These are phyloP conservation scores for Cyclargus thomasi DNA, from an alignment of 1,140 invertebrate species.

Conservation along the genomic window DNA sequence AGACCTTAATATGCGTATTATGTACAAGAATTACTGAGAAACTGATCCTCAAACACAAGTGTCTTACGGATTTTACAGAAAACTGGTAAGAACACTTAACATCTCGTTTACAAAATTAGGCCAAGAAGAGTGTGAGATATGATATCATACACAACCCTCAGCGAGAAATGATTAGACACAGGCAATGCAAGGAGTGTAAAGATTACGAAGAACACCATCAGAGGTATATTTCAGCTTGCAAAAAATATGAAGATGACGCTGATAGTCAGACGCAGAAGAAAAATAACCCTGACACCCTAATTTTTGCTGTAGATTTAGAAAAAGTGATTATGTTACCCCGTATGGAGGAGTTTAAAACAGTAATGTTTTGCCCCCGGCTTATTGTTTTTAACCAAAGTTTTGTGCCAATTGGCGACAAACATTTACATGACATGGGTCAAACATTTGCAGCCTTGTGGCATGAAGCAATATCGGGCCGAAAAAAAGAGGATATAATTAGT, in stretches of 20 bases:
- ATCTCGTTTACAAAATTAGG: conserved; percentile 22
- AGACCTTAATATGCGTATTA: conserved; percentile 19
- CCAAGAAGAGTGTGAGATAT: conserved; percentile 20
- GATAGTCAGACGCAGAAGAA: neutral
- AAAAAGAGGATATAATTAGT: conserved; percentile 27
- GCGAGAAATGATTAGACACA: conserved; percentile 8
- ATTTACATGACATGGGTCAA: conserved; percentile 6
- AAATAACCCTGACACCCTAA: no score
- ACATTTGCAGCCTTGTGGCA: conserved; percentile 29
- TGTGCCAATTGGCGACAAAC: conserved; percentile 21
- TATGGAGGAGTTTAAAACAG: conserved; percentile 16
- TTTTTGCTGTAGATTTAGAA: conserved; percentile 18
- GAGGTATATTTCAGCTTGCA: conserved; percentile 11
- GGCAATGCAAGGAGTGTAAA: conserved; percentile 8
- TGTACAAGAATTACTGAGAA: conserved; percentile 21
- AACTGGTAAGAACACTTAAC: conserved; percentile 15
- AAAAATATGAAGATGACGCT: conserved; percentile 19
- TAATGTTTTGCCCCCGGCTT: conserved; percentile 22
- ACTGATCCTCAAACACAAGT: conserved; percentile 6
- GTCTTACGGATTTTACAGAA: conserved; percentile 21
- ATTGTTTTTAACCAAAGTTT: conserved; percentile 25
- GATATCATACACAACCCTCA: conserved; percentile 15
- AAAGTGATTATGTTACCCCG: conserved; percentile 19
- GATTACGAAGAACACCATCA: conserved; percentile 13
- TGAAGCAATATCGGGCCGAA: conserved; percentile 26